Evolutionary conservation across 2,113 vertebrate species (phyloP).

Genomic region (Lethenteron reissneri): DNA sequence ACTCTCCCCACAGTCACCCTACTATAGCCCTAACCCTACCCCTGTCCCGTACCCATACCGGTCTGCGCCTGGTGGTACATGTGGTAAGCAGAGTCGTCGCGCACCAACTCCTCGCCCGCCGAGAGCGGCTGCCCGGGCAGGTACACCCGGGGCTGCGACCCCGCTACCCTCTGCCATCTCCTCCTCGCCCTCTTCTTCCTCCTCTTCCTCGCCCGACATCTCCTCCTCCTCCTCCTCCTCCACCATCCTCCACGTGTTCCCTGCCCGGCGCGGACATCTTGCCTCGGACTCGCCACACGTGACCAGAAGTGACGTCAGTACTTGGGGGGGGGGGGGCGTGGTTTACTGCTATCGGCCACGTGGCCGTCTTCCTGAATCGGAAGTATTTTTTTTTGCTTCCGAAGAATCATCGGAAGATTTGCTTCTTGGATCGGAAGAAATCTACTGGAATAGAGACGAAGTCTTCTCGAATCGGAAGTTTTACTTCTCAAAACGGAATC

Average conservation of each 20-base stretch:
- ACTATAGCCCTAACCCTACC: background rate
- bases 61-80: slow-evolving; percentile 69
- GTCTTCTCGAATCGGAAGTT: too few species aligned
- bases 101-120: slow-evolving; percentile 48
- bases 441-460: too few species aligned
- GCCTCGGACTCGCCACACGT: background rate
- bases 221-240: slow-evolving; percentile 17
- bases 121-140: slow-evolving; percentile 42
- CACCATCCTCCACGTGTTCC: background rate
- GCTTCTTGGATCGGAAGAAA: too few species aligned
- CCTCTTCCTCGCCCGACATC: slow-evolving; percentile 15
- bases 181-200: slow-evolving; percentile 12
- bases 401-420: slow-evolving; percentile 8
- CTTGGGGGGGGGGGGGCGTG: background rate
- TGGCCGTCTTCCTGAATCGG: slow-evolving; percentile 7
- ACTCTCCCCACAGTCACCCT: background rate
- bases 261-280: background rate
- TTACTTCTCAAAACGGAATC: too few species aligned
- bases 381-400: background rate
- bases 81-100: slow-evolving; percentile 58
- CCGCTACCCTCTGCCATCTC: slow-evolving; percentile 5
- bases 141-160: slow-evolving; percentile 25
- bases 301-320: background rate
- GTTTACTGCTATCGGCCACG: background rate
- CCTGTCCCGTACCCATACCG: slow-evolving; percentile 16